Evolutionary conservation across 2,797 vertebrate genomes (phyloP), one percentile per base, ranked within the genome.

Genomic region (Hippoglossus hippoglossus): DNA sequence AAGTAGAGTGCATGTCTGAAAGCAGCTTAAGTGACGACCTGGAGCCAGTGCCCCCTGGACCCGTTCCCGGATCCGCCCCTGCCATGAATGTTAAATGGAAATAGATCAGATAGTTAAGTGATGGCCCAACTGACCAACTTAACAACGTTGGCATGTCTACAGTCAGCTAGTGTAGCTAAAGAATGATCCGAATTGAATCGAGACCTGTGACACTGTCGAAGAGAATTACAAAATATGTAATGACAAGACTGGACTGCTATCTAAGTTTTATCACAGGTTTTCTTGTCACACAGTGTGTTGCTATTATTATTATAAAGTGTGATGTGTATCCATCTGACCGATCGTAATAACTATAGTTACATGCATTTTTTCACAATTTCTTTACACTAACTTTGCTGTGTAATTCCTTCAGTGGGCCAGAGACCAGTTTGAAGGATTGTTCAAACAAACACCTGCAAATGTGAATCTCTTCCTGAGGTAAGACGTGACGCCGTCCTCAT

Each of bases 391-490:
- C 18, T n/a, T 56, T 2, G 21, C 51, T 1, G 46, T 10, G 2
- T 54, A 18, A 31, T 90, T 78, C 31, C 87, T 88, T 67, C 87
- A 99, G 97, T 98, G 97, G 97, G 96, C 96, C 80, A 92, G 92
- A 73, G 91, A 96, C 83, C 94, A 96, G 82, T 98, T 99, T 86
- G 96, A 97, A 69, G 94, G 93, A n/a, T 92, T 96, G 64, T 99
- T 98, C 81, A 94, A 91, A 82, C 90, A 92, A 57, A 86, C 84
- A 0, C 94, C 96, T 0, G 94, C 96, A 81, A 93, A 91, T 16
- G 78, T 96, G 68, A 97, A 96, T 82, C 79, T 52, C 22, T 95
- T 93, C 82, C 85, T 93, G 66, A 75, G 87, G 97, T 97, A 93
- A 97, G 84, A 62, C 52, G 19, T 53, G 21, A 74, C 41, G 39